phyloP scores from a whole-genome alignment of 2,888 invertebrate species.

The Sinhomidia bicolor region DNA sequence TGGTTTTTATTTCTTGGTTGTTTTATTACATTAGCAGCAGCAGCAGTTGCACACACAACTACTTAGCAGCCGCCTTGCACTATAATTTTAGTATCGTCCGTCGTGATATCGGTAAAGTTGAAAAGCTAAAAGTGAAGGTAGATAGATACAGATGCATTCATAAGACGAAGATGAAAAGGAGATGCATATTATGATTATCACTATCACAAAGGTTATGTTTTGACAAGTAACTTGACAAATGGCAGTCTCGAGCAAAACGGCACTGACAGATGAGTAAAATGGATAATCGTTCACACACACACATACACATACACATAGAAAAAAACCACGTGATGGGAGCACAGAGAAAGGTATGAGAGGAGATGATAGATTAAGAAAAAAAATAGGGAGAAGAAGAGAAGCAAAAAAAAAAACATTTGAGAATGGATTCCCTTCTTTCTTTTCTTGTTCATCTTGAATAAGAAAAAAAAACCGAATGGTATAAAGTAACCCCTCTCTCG shows the following conservation, averaged over 20 bases:
- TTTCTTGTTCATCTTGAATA: background rate
- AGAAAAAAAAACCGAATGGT: slow-evolving; percentile 12
- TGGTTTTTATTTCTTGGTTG: background rate
- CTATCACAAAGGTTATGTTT: slow-evolving; percentile 73
- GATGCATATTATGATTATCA: slow-evolving; percentile 19
- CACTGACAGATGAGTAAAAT: slow-evolving; percentile 75
- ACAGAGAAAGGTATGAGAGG: slow-evolving; percentile 21
- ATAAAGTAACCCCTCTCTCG: slow-evolving; percentile 11
- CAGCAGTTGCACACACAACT: background rate
- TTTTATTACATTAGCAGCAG: background rate
- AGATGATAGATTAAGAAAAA: slow-evolving; percentile 68
- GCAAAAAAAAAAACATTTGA: background rate
- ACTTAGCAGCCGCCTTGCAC: background rate
- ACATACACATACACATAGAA: background rate
- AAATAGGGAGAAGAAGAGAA: slow-evolving; percentile 32
- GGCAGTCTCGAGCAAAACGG: slow-evolving; percentile 73
- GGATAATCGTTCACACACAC: slow-evolving; percentile 66
- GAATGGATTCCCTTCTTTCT: background rate
- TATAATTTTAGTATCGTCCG: background rate
- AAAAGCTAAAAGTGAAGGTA: slow-evolving; percentile 48
- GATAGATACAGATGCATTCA: too few relatives aligned
- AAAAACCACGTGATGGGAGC: slow-evolving; percentile 58
- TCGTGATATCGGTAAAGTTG: slow-evolving; percentile 45
- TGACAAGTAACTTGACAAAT: slow-evolving; percentile 80
- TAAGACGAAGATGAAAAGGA: too few relatives aligned